phyloP scores from a whole-genome alignment of 2,113 vertebrate species.

The Lampris megalopsis region DNA sequence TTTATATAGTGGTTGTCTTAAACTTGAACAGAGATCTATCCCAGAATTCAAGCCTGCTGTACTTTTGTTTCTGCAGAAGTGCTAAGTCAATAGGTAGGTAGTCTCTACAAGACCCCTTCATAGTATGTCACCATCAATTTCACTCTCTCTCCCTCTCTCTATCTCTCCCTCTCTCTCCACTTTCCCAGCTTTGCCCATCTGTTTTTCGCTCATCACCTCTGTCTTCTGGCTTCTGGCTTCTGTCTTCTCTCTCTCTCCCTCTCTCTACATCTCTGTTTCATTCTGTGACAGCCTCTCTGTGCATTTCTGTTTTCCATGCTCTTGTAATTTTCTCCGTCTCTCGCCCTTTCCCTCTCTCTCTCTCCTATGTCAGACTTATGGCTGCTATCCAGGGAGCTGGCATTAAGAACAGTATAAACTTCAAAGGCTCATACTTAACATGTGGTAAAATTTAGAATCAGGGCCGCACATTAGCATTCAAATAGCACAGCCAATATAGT shows the following conservation, averaged over 20 bases:
- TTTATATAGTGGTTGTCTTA: no score
- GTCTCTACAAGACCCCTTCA: no score
- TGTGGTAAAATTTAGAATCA: slow-evolving; percentile 34
- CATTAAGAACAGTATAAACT: slow-evolving; percentile 28
- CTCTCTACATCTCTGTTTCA: neutral
- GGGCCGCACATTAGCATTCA: slow-evolving; percentile 33
- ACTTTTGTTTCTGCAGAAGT: no score
- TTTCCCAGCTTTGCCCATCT: neutral
- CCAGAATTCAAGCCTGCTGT: no score
- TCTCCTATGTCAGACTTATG: neutral
- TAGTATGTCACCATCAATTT: no score
- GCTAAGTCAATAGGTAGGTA: no score
- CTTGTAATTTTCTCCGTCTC: neutral
- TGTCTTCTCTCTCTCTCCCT: neutral
- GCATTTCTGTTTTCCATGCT: neutral
- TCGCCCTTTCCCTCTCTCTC: neutral
- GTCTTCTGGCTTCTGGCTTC: neutral
- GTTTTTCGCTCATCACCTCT: neutral
- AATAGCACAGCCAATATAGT: slow-evolving; percentile 28
- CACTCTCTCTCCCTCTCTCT: neutral
- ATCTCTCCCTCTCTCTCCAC: neutral
- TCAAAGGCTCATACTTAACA: slow-evolving; percentile 53
- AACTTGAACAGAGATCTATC: no score
- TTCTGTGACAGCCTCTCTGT: neutral
- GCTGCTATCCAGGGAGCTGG: slow-evolving; percentile 37